Evolutionary conservation across 2,888 invertebrate species (phyloP).

Genomic region (Deilephila porcellus): DNA sequence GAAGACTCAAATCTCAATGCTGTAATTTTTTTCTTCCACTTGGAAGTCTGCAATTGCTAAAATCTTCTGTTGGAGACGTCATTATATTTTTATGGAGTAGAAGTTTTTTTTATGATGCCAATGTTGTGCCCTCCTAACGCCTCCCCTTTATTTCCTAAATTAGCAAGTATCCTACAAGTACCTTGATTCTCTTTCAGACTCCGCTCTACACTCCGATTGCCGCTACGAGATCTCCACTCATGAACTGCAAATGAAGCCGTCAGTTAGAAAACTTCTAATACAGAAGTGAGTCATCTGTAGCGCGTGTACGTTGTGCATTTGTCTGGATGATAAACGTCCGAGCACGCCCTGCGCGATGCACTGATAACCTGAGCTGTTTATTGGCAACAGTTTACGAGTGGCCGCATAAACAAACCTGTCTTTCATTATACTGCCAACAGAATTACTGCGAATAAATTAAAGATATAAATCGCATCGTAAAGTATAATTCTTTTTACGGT

Average conservation of each 20-base stretch:
- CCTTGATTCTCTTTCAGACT: too few relatives aligned
- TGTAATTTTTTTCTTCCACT: too few relatives aligned
- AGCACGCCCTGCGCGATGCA: constrained; percentile 41
- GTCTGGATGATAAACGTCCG: constrained; percentile 41
- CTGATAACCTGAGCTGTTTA: constrained; percentile 39
- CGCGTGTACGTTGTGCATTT: not conserved
- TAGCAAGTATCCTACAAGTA: too few relatives aligned
- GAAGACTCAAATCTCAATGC: constrained; percentile 15
- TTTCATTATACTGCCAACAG: constrained; percentile 23
- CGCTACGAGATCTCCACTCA: too few relatives aligned
- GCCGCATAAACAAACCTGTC: constrained; percentile 20
- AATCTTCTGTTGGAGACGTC: too few relatives aligned
- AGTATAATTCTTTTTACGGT: constrained; percentile 11
- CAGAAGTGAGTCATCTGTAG: not conserved
- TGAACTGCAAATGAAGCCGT: too few relatives aligned
- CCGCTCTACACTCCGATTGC: too few relatives aligned
- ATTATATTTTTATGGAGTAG: too few relatives aligned
- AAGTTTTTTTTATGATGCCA: too few relatives aligned
- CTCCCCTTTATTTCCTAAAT: too few relatives aligned
- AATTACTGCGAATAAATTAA: constrained; percentile 17
- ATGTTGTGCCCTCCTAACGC: too few relatives aligned
- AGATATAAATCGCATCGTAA: not conserved
- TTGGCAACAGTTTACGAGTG: constrained; percentile 34
- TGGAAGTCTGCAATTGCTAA: too few relatives aligned
- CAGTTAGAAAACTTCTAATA: not conserved